Conservation (phyloP, 2,888 invertebrate species). For the Campaea margaritaria region DNA sequence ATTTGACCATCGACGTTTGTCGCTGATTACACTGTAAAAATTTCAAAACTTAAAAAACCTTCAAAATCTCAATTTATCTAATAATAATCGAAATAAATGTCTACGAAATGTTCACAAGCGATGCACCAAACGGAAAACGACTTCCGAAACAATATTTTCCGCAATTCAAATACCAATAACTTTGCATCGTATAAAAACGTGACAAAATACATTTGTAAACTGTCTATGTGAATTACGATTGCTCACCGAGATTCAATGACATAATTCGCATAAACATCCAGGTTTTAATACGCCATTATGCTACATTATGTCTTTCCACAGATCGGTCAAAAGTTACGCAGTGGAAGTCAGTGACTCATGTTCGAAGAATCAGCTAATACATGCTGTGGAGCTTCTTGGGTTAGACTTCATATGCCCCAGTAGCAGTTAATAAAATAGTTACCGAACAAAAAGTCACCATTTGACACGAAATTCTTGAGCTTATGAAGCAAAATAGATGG, state of each 20-base stretch:
- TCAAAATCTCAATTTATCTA: no score
- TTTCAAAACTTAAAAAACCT: no score
- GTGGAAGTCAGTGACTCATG: conserved; percentile 10
- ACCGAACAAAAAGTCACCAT: no score
- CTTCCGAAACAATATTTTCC: background rate
- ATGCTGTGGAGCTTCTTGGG: background rate
- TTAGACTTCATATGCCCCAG: background rate
- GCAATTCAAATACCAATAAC: conserved; percentile 19
- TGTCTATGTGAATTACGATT: conserved; percentile 27
- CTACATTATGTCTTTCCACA: conserved; percentile 34
- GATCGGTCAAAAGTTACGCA: conserved; percentile 11
- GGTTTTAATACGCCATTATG: conserved; percentile 13
- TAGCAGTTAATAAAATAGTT: no score
- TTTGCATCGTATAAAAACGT: conserved; percentile 28
- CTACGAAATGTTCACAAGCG: background rate
- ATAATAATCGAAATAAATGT: background rate
- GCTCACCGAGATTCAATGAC: conserved; percentile 24
- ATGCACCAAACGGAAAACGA: background rate
- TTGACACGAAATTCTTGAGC: no score
- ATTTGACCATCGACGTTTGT: no score
- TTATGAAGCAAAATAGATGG: no score
- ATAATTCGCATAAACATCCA: conserved; percentile 29
- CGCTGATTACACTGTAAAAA: no score
- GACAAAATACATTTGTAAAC: conserved; percentile 35
- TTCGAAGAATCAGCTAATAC: background rate